These are phyloP conservation scores for Channa argus DNA, from an alignment of 2,113 vertebrate genomes.

Conservation along the genomic window DNA sequence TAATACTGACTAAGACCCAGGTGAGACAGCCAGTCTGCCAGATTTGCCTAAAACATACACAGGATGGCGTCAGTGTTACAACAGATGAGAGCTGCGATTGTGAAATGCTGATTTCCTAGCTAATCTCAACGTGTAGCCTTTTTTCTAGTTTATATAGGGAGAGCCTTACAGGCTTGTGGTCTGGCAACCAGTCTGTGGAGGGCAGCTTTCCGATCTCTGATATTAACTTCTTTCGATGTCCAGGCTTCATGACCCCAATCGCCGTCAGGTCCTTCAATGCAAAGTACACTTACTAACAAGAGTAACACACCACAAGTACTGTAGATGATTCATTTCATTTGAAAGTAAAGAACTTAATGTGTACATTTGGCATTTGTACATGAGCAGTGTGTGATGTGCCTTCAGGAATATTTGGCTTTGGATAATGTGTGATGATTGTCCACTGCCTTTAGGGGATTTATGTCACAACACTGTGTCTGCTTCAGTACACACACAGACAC, in stretches of 20 bases:
- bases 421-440: slow-evolving; percentile 60
- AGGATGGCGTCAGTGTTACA: background rate
- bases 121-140: background rate
- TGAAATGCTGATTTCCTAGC: no score
- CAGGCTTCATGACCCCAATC: slow-evolving; percentile 97
- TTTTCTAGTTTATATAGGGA: background rate
- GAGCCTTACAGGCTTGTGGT: slow-evolving; percentile 94
- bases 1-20: slow-evolving; percentile 97
- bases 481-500: slow-evolving; percentile 30
- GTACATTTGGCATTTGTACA: slow-evolving; percentile 33
- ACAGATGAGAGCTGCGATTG: no score
- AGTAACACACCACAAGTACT: slow-evolving; percentile 12
- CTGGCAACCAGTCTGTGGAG: slow-evolving; percentile 92
- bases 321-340: slow-evolving; percentile 6
- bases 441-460: slow-evolving; percentile 33
- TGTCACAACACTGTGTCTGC: slow-evolving; percentile 51
- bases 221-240: slow-evolving; percentile 95
- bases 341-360: slow-evolving; percentile 34
- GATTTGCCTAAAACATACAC: slow-evolving; percentile 85
- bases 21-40: slow-evolving; percentile 95
- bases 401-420: slow-evolving; percentile 50
- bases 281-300: slow-evolving; percentile 50
- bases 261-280: slow-evolving; percentile 92
- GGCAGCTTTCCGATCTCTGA: slow-evolving; percentile 93
- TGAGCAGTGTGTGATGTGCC: slow-evolving; percentile 25